Percentiles rank a stretch among this genome's conserved stretches.
Conservation (phyloP, 2,113 vertebrate genomes). For the Protobothrops mucrosquamatus region DNA sequence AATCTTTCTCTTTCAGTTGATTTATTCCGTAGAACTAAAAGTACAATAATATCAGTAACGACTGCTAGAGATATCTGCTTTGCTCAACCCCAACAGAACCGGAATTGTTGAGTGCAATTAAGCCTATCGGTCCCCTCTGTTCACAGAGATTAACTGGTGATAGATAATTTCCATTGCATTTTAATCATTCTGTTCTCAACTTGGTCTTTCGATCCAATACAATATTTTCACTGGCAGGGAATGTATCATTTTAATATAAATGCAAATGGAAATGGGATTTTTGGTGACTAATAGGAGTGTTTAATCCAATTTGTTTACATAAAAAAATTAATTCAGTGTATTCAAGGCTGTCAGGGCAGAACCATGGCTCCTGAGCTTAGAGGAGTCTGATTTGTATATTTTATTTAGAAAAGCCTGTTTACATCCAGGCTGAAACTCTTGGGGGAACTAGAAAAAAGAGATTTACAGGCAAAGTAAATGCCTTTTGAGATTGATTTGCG, state of each 20-base stretch:
- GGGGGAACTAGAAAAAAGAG: slow-evolving; percentile 28
- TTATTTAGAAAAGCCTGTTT: slow-evolving; percentile 23
- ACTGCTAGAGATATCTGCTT: background rate
- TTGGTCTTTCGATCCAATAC: background rate
- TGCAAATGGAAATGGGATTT: slow-evolving; percentile 46
- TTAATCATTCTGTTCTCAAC: slow-evolving; percentile 12
- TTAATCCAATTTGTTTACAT: slow-evolving; percentile 62
- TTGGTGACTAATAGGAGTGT: slow-evolving; percentile 49
- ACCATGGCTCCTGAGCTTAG: slow-evolving; percentile 30
- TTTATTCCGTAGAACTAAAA: background rate
- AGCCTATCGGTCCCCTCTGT: accelerated
- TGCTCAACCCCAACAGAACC: background rate
- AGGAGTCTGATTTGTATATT: background rate
- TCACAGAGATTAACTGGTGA: slow-evolving; percentile 23
- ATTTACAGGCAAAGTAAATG: slow-evolving; percentile 36
- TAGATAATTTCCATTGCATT: slow-evolving; percentile 30
- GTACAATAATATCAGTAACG: background rate
- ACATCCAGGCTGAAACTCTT: slow-evolving; percentile 25
- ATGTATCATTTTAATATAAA: slow-evolving; percentile 49
- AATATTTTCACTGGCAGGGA: slow-evolving; percentile 33
- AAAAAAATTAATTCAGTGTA: slow-evolving; percentile 37
- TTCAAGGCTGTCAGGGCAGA: slow-evolving; percentile 24
- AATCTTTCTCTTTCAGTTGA: background rate
- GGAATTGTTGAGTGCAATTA: background rate
- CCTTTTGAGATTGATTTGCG: background rate